These are phyloP conservation scores for Imbricaverruca yamaguchii DNA, from an alignment of 2,888 invertebrate species.

Conservation along the genomic window DNA sequence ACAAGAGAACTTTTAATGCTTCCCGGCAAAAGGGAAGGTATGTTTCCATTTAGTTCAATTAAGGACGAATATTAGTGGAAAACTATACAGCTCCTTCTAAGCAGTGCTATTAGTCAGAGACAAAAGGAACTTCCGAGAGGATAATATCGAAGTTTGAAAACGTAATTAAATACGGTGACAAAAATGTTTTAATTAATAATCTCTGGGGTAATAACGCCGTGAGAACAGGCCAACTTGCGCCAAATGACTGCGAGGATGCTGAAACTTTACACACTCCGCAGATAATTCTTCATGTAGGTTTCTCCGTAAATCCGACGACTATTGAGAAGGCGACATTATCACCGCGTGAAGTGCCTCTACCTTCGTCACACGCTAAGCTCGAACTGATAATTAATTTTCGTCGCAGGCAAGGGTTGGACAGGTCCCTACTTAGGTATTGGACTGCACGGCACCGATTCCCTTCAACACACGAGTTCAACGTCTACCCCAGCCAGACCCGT, in stretches of 20 bases:
- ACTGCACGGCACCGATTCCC: too few species aligned
- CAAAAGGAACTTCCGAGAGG: slow-evolving; percentile 18
- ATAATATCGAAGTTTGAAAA: slow-evolving; percentile 19
- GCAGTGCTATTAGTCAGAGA: slow-evolving; percentile 20
- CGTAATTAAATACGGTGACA: slow-evolving; percentile 22
- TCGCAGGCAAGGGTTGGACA: too few species aligned
- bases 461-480: too few species aligned
- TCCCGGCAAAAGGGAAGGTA: slow-evolving; percentile 21
- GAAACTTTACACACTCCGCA: not conserved
- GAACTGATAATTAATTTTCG: too few species aligned
- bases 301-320: not conserved
- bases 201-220: slow-evolving; percentile 14
- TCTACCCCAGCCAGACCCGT: too few species aligned
- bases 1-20: slow-evolving; percentile 21
- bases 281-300: slow-evolving; percentile 3
- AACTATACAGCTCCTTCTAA: slow-evolving; percentile 13
- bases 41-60: slow-evolving; percentile 22
- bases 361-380: too few species aligned
- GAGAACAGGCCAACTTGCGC: slow-evolving; percentile 19
- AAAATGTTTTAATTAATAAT: slow-evolving; percentile 22
- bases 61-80: slow-evolving; percentile 5
- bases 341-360: not conserved
- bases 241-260: not conserved
- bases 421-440: too few species aligned
- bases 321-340: not conserved